Evolutionary conservation across 2,797 vertebrate genomes (phyloP), one percentile per base, ranked within the genome.

Genomic region (Hylomyscus alleni): DNA sequence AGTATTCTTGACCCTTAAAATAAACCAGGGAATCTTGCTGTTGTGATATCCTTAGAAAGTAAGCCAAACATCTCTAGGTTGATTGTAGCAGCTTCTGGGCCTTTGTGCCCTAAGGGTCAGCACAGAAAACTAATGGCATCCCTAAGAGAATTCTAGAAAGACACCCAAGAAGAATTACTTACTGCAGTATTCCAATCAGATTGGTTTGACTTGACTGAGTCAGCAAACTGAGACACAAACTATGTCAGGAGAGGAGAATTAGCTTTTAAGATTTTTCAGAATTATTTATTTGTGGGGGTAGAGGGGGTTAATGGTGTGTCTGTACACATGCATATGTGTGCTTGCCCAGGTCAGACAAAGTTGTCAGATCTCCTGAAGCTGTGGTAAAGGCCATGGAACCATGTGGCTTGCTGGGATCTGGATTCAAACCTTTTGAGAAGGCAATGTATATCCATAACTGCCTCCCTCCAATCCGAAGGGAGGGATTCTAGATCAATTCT

Each of bases 1-100:
- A 81, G 22, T 62, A 52, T 91, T 75, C 93, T 83, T 97, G 54
- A 90, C 52, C 37, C 75, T 96, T 90, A 93, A 44, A 95, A 88
- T 84, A 88, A 91, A 96, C 52, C 54, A 95, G 69, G 11, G 87
- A 96, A 75, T 87, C 67, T 82, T 90, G 89, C 77, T 91, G 58
- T 31, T 83, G 40, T 58, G n/a, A n/a, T 29, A 78, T 37, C 44
- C 47, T 77, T 54, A 93, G 60, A 92, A 95, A 89, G 86, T 17
- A 86, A 82, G 60, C 2, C 73, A 88, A 52, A 67, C 10, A 77
- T 54, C 52, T 85, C 5, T 12, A 24, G 24, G 24, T 24, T 22
- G 26, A 90, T 0, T 47, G 12, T 11, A 29, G 50, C 19, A 37
- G 44, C 22, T 90, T 93, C 82, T 9, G 20, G 62, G 14, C 50